Percentiles rank a stretch among this genome's conserved stretches.
These are phyloP conservation scores for Lomographa bimaculata DNA, from an alignment of 2,888 invertebrate genomes.

Conservation along the genomic window DNA sequence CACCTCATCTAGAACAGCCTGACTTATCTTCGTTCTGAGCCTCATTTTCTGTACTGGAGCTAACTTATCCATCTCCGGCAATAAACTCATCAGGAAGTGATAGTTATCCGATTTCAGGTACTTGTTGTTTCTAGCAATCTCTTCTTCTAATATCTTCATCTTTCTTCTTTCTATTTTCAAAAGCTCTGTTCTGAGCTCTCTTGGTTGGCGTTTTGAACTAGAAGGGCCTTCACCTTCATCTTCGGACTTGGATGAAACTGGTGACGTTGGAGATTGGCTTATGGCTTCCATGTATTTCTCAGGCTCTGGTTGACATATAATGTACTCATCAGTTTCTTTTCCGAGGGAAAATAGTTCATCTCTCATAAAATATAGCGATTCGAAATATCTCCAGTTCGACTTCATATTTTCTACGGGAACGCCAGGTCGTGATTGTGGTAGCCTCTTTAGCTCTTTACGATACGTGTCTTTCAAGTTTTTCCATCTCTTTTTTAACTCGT, in stretches of 20 bases:
- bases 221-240: conserved; percentile 1
- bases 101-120: conserved; percentile 31
- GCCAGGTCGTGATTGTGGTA: conserved; percentile 26
- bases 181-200: conserved; percentile 26
- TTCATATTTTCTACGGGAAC: conserved; percentile 21
- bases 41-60: conserved; percentile 30
- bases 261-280: conserved; percentile 13
- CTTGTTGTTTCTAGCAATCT: conserved; percentile 20
- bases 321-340: not conserved
- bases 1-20: conserved; percentile 29
- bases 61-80: conserved; percentile 33
- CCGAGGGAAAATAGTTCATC: conserved; percentile 20
- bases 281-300: conserved; percentile 10
- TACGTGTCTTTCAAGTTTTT: conserved; percentile 38
- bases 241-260: conserved; percentile 12
- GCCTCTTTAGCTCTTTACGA: conserved; percentile 37
- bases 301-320: not conserved
- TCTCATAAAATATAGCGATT: conserved; percentile 30
- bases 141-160: conserved; percentile 30
- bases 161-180: conserved; percentile 34
- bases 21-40: conserved; percentile 28
- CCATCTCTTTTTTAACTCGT: conserved; percentile 37
- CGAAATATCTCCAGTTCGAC: conserved; percentile 31
- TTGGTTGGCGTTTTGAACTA: conserved; percentile 3
- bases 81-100: conserved; percentile 32